Evolutionary conservation across 2,113 vertebrate species (phyloP).

Genomic region (Gallinago media): DNA sequence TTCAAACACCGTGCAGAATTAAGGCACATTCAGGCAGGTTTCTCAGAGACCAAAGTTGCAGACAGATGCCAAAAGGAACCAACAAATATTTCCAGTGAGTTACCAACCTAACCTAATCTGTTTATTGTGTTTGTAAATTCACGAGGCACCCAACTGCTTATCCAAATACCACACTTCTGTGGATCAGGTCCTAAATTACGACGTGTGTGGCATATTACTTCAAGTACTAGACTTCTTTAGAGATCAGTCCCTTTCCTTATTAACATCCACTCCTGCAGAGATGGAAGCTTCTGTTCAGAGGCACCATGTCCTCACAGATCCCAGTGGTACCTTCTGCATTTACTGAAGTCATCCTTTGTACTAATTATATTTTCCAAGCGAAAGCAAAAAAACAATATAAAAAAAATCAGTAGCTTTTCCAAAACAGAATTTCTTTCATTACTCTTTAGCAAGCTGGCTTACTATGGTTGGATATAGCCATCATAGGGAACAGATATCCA

Average conservation of each 20-base stretch:
- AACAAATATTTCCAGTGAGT: background rate
- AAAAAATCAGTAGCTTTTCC: background rate
- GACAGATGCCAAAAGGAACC: conserved; percentile 2
- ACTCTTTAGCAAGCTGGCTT: background rate
- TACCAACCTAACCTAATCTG: background rate
- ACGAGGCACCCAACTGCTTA: conserved; percentile 9
- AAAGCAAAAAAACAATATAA: background rate
- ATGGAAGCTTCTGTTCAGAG: conserved; percentile 15
- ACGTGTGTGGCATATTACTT: background rate
- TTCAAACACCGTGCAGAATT: background rate
- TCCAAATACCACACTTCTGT: conserved; percentile 5
- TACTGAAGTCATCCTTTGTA: background rate
- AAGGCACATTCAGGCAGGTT: background rate
- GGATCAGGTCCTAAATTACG: background rate
- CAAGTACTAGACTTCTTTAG: background rate
- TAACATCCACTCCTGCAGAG: background rate
- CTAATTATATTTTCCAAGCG: background rate
- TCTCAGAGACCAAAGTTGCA: background rate
- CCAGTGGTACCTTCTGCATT: background rate
- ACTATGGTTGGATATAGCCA: background rate
- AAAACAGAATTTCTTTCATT: background rate
- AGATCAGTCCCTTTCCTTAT: background rate
- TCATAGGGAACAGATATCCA: background rate
- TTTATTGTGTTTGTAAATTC: conserved; percentile 41
- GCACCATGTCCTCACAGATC: background rate